Base-by-base conservation (phyloP, 2,113 vertebrate species). In the Oceanites oceanicus region DNA sequence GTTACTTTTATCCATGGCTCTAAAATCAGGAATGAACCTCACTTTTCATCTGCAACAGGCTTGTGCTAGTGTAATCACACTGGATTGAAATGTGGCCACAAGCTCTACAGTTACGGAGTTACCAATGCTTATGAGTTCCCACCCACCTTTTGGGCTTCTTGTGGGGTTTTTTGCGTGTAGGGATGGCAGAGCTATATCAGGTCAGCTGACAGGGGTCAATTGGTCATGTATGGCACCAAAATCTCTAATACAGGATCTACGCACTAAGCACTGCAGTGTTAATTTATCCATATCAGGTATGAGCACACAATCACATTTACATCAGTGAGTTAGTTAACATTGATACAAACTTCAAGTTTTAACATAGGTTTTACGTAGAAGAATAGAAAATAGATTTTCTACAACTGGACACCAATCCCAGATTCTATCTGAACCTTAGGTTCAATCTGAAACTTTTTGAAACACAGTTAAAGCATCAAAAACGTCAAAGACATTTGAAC, bases 401-500 rank as follows among this genome's bases (percentile, higher is more conserved):
- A 40, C 34, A 72, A 15, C 34, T 38, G 75, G 38, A 27, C 45
- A 66, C 62, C 92, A 94, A 83, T 95, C 59, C 50, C 25, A 86
- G 63, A 83, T 90, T 86, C 67, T 52, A 44, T 87, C 56, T 88
- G 45, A 97, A 90, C 27, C 19, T 34, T 45, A 62, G 16, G n/a
- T 62, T 95, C 72, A 62, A 15, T 55, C 42, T 55, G 58, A 94
- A 90, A 84, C 25, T 91, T 91, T 87, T 50, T 88, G 68, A 94
- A 86, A 83, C 27, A 79, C 36, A 50, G 72, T 91, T 92, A 77
- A 50, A 80, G 13, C 63, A 62, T 50, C 58, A 40, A 70, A 94
- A 92, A 52, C 30, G 92, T 88, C 45, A 79, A 92, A 94, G 72
- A 50, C 40, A 79, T 80, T 80, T 73, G 62, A 95, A 94, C 26